phyloP scores from a whole-genome alignment of 2,113 vertebrate species.

The Sorex fumeus region DNA sequence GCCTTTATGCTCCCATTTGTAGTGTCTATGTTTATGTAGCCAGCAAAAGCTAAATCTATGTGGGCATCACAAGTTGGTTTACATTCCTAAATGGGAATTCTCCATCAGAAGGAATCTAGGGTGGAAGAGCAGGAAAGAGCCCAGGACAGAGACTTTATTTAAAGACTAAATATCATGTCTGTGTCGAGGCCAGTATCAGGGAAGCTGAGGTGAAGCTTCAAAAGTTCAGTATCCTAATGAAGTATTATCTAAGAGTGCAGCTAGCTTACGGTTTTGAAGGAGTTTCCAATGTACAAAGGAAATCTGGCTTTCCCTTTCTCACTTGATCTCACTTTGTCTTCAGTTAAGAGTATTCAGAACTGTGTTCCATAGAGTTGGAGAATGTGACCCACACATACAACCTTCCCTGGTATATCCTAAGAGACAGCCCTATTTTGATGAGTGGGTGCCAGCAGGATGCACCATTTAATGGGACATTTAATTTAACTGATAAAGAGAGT shows the following conservation, averaged over 20 bases:
- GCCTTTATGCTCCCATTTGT: not conserved
- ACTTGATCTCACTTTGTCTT: slow-evolving; percentile 36
- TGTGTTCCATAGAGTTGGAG: slow-evolving; percentile 22
- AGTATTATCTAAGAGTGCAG: not conserved
- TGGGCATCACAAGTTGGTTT: not conserved
- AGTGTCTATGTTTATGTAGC: not conserved
- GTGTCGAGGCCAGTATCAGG: not conserved
- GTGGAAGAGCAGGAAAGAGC: not conserved
- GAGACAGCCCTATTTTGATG: not conserved
- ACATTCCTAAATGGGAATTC: slow-evolving; percentile 41
- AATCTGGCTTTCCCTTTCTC: slow-evolving; percentile 7
- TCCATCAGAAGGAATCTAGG: slow-evolving; percentile 21
- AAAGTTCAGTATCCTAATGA: not conserved
- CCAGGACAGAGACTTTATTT: not conserved
- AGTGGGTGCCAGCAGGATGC: not conserved
- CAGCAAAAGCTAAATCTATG: slow-evolving; percentile 32
- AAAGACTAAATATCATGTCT: not conserved
- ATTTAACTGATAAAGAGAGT: slow-evolving; percentile 53
- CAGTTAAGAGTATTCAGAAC: not conserved
- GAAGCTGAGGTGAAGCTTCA: not conserved
- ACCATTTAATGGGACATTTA: not conserved
- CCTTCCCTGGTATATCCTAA: slow-evolving; percentile 6
- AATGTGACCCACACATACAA: not conserved
- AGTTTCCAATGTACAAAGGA: not conserved
- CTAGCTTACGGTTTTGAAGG: slow-evolving; percentile 20